Conservation (phyloP, 2,888 invertebrate species). For the Nomada ruficornis region DNA sequence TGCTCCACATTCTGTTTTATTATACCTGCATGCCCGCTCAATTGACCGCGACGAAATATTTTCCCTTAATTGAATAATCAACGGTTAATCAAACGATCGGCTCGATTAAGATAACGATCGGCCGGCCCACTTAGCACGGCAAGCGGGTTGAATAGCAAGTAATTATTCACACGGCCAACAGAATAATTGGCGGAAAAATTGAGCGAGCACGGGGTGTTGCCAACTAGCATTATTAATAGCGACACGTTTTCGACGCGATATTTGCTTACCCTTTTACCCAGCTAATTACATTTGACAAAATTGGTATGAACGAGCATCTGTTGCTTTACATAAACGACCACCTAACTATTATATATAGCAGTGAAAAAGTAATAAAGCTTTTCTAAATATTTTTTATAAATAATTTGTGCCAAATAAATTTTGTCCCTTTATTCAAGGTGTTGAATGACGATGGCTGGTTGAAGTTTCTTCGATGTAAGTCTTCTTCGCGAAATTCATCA, state of each 20-base stretch:
- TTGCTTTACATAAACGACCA: neutral
- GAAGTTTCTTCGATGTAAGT: too few relatives aligned
- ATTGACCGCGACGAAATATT: conserved; percentile 70
- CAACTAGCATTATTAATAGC: conserved; percentile 43
- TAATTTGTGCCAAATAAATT: neutral
- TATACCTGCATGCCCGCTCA: conserved; percentile 58
- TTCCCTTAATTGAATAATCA: conserved; percentile 72
- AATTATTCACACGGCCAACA: conserved; percentile 67
- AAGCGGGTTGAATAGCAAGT: conserved; percentile 57
- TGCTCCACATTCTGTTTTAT: conserved; percentile 43
- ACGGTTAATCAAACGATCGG: conserved; percentile 66
- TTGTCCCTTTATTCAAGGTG: too few relatives aligned
- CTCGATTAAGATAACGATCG: conserved; percentile 69
- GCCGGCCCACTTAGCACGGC: conserved; percentile 57
- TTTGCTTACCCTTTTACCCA: neutral
- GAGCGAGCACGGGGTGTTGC: conserved; percentile 27
- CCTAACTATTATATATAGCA: too few relatives aligned
- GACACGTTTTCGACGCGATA: conserved; percentile 18
- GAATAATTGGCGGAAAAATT: conserved; percentile 69
- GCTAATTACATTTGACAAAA: neutral
- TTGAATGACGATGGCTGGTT: too few relatives aligned
- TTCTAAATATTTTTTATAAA: too few relatives aligned
- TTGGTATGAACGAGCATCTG: neutral
- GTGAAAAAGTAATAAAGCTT: too few relatives aligned
- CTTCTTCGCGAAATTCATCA: conserved; percentile 3